phyloP scores from a whole-genome alignment of 2,888 invertebrate species.

The Hirtodrosophila cameraria region DNA sequence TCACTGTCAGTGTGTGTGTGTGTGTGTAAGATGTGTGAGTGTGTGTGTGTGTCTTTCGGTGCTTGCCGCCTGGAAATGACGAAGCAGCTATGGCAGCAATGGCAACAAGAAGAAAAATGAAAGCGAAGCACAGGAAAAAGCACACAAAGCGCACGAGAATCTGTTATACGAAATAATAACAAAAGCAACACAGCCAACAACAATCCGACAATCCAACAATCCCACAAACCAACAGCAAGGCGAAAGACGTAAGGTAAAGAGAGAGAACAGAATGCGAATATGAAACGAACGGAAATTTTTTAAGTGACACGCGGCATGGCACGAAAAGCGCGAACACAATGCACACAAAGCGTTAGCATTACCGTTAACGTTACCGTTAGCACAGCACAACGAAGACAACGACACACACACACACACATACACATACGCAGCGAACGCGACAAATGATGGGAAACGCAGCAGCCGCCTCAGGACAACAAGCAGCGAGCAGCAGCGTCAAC shows the following conservation, averaged over 20 bases:
- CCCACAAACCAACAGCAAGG: conserved; percentile 24
- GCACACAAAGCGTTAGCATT: conserved; percentile 63
- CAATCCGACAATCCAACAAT: neutral
- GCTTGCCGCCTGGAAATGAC: conserved; percentile 68
- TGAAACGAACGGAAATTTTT: conserved; percentile 65
- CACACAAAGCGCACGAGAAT: conserved; percentile 65
- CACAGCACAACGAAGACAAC: conserved; percentile 7
- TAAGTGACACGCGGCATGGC: conserved; percentile 69
- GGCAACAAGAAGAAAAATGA: conserved; percentile 54
- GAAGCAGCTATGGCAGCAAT: conserved; percentile 71
- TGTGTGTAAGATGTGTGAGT: neutral
- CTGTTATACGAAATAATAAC: conserved; percentile 78
- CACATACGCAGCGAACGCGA: conserved; percentile 7
- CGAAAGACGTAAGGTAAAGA: conserved; percentile 20
- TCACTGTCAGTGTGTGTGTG: conserved; percentile 35
- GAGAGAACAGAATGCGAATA: too few relatives aligned
- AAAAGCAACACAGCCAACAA: conserved; percentile 37
- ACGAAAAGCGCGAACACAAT: conserved; percentile 61
- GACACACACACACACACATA: conserved; percentile 19
- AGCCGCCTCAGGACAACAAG: conserved; percentile 34
- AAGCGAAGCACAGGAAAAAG: conserved; percentile 66
- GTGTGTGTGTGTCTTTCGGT: conserved; percentile 30
- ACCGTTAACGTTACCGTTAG: conserved; percentile 48
- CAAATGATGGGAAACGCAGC: conserved; percentile 59
- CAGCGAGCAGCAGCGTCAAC: neutral